Evolutionary conservation across 2,113 vertebrate species (phyloP), one percentile per base, ranked within the genome.

Genomic region (Antigone vipio): DNA sequence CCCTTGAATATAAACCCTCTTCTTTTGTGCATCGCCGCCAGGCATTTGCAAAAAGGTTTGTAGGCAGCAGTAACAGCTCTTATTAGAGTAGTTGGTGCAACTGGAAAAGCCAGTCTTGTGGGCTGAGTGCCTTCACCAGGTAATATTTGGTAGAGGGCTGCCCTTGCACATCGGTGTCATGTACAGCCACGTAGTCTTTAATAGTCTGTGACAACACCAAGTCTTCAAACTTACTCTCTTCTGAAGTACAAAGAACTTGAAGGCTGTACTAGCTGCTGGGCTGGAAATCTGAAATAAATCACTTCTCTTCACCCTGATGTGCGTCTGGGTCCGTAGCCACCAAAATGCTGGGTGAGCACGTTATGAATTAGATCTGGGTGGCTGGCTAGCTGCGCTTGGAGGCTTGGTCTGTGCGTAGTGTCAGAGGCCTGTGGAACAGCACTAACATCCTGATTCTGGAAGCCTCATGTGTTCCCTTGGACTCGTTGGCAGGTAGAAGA

Each of bases 121-220:
- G 38, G 16, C 78, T 16, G 66, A 58, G 56, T 40, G 44, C 23
- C 22, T 56, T 74, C 16, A 0, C n/a, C 26, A 32, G 44, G 62
- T 16, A 1, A 6, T 18, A 2, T n/a, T 47, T 27, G 42, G 38
- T 63, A 24, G 34, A 59, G 22, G 9, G 11, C 42, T 88, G 27
- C 40, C 67, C 63, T 60, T 58, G 56, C 38, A 27, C 14, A 3
- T 34, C 2, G 0, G 1, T 67, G 53, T 81, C 52, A n/a, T 62
- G 1, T 44, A 23, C 29, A 20, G 38, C 50, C 20, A 2, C 5
- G 0, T 75, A 0, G 0, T 32, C 38, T 89, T 67, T 38, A 34
- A 21, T 15, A 44, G 79, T 30, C 64, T 85, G 34, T 76, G 35
- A 10, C n/a, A 64, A 85, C 29, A 34, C 44, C 9, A 29, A 5